Evolutionary conservation across 1,140 invertebrate genomes (phyloP), one percentile per base, ranked within the genome.

Genomic region (Euschistus heros): DNA sequence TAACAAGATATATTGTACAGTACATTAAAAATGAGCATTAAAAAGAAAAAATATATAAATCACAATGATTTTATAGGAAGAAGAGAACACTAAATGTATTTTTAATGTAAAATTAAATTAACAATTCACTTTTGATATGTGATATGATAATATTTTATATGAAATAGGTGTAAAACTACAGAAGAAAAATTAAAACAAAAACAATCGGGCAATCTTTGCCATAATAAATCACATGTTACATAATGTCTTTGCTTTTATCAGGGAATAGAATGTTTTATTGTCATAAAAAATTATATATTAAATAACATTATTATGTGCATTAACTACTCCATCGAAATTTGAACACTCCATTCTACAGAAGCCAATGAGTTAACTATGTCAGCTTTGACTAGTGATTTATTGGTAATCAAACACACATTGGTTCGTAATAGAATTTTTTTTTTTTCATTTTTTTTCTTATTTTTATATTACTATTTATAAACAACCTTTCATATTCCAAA

Each of bases 321-420:
- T 57, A 57, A 57, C 24, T 24, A 57, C 33, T 37, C 33, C 33
- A 37, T 37, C 3, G 10, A 50, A 24, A 24, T 22, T 26, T 57
- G 24, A 57, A 57, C 54, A 57, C 24, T 17, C 54, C 24, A 20
- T 57, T 57, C 54, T 57, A 57, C 54, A 27, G 18, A 57, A 57
- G 54, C 54, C 24, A 57, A 24, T 57, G 54, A 57, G 24, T 37
- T 37, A 26, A 57, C 20, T 57, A 57, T 26, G 24, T 57, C 54
- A 57, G 54, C 54, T 57, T 57, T 57, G 54, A 57, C 54, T 57
- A 57, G 54, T 20, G 54, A 20, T 57, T 57, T 57, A 17, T 5
- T 57, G 54, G 54, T 57, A 57, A 57, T 57, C 54, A 57, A 57
- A 57, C 24, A 57, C 18, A 24, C 54, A 57, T 57, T 57, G 54